These are phyloP conservation scores for Callospermophilus lateralis DNA, from an alignment of 2,113 vertebrate species.

Conservation along the genomic window DNA sequence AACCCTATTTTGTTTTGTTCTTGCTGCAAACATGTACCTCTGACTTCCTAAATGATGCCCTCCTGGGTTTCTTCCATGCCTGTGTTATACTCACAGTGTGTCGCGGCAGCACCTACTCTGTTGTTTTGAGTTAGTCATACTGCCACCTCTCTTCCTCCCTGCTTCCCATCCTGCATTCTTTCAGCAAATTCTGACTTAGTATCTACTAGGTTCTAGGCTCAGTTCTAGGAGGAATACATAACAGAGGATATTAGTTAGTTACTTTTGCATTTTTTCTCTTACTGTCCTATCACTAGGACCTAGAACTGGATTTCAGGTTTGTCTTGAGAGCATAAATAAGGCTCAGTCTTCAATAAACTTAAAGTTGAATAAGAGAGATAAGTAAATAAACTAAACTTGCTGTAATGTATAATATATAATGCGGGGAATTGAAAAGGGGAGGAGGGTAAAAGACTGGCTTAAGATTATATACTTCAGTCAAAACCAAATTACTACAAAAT, in stretches of 20 bases:
- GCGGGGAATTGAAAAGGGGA: no score
- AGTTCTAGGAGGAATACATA: background rate
- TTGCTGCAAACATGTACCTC: background rate
- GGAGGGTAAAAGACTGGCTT: no score
- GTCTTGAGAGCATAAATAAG: no score
- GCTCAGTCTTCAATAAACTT: no score
- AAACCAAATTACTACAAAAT: no score
- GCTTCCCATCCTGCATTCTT: background rate
- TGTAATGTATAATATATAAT: no score
- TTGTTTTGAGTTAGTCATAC: background rate
- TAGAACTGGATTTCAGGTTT: background rate
- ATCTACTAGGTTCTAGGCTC: background rate
- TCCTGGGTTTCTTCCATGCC: background rate
- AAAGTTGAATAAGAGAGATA: no score
- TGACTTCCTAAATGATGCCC: background rate
- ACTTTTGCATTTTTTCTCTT: background rate
- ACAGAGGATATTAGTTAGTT: background rate
- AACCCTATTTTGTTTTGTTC: background rate
- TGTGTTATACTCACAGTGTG: background rate
- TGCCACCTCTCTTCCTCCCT: background rate
- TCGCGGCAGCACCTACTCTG: background rate
- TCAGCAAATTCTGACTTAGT: background rate
- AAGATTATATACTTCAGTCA: no score
- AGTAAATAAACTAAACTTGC: no score
- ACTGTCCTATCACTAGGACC: background rate